Evolutionary conservation across 1,140 invertebrate genomes (phyloP).

Genomic region (Bombus turneri): DNA sequence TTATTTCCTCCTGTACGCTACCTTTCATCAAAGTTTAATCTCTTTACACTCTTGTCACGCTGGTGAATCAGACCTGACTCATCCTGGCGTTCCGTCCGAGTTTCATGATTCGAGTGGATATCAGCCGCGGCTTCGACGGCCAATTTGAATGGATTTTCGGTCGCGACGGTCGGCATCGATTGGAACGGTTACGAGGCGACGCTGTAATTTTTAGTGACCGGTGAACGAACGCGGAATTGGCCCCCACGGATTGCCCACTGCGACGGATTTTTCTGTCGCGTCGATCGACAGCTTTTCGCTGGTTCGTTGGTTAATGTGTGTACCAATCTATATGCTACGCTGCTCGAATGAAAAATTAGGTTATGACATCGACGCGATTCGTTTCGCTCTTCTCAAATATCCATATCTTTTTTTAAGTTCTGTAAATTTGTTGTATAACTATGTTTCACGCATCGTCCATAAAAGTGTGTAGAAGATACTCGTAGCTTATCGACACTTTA

Average conservation of each 20-base stretch:
- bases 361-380: neutral
- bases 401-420: neutral
- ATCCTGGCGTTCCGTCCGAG: constrained; percentile 4
- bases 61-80: constrained; percentile 20
- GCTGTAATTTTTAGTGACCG: constrained; percentile 45
- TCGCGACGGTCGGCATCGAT: constrained; percentile 35
- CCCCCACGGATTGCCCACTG: neutral
- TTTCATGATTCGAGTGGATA: constrained; percentile 23
- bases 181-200: constrained; percentile 27
- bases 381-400: neutral
- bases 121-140: constrained; percentile 8
- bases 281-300: constrained; percentile 16
- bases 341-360: neutral
- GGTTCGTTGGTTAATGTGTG: neutral
- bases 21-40: neutral
- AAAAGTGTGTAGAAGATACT: too few species aligned
- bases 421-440: neutral
- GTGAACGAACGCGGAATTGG: constrained; percentile 48
- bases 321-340: neutral
- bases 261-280: constrained; percentile 29
- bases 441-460: too few species aligned
- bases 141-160: constrained; percentile 52
- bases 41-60: neutral
- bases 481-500: too few species aligned
- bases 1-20: neutral